Base-by-base conservation (phyloP, 2,888 invertebrate species). In the Rhimphoctona megacephalus region DNA sequence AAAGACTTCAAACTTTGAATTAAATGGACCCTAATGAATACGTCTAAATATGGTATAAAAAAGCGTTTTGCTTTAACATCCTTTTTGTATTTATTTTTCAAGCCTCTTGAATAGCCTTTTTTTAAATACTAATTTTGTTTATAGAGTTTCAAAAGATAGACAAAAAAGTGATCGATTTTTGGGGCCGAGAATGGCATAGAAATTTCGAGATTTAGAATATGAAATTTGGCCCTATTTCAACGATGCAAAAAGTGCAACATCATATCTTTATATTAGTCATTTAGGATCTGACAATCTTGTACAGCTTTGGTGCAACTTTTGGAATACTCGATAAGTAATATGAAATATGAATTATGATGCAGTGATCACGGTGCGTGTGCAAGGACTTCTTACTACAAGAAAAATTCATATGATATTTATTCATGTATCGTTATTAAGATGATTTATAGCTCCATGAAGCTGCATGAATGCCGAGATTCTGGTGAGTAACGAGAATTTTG, bases 361-460 rank as follows among this genome's bases (percentile, higher is more conserved):
- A 57, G 64, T 30, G 52, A 52, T 77, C 46, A 5, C 6, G 17
- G 30, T 25, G 19, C 54, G 76, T 36, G 69, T 72, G 85, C 81
- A 85, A 85, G 81, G 81, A 81, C 85, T 80, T 36, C 17, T 54
- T 1, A 19, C 17, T 39, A 17, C 25, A 76, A 49, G 36, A 76
- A 76, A 72, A 46, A 74, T 30, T 2, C 33, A n/a, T 43, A 25
- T 66, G 57, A 57, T n/a, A 46, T 57, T 83, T 64, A 77, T 64
- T 81, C 85, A 54, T 54, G 49, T 49, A 81, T 72, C 54, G 52
- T 81, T 81, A 54, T 66, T 52, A 36, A 33, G 81, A 81, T 85
- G 72, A 81, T 85, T 81, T 85, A 81, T 85, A 85, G 81, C 81
- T 77, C 66, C 81, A 77, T 81, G 54, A 61, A 39, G 52, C 70